Conservation (phyloP, 2,113 vertebrate genomes). For the Cheilinus undulatus region DNA sequence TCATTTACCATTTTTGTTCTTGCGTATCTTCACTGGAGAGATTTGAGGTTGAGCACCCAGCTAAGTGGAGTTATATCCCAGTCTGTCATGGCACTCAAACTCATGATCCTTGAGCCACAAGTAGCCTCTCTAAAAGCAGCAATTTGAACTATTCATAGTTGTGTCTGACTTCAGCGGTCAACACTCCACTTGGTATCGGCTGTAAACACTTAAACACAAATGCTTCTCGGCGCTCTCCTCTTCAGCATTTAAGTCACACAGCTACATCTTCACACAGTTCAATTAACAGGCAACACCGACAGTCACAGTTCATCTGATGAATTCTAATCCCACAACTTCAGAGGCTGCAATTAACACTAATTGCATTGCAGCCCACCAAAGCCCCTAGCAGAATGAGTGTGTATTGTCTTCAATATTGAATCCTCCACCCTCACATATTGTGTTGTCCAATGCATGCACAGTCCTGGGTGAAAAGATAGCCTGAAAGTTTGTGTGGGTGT, state of each 20-base stretch:
- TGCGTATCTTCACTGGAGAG: slow-evolving; percentile 9
- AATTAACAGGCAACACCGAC: slow-evolving; percentile 54
- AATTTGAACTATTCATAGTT: neutral
- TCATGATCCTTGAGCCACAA: slow-evolving; percentile 25
- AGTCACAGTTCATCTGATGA: slow-evolving; percentile 66
- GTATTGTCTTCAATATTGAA: slow-evolving; percentile 70
- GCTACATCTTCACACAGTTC: slow-evolving; percentile 34
- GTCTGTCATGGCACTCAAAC: slow-evolving; percentile 11
- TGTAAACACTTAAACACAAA: slow-evolving; percentile 16
- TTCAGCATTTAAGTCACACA: slow-evolving; percentile 58
- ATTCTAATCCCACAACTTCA: slow-evolving; percentile 70
- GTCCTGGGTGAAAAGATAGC: slow-evolving; percentile 52
- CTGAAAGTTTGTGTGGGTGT: slow-evolving; percentile 18
- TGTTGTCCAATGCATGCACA: slow-evolving; percentile 48
- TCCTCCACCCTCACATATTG: slow-evolving; percentile 49
- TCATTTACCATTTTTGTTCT: slow-evolving; percentile 31
- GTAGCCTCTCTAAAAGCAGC: slow-evolving; percentile 18
- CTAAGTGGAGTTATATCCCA: slow-evolving; percentile 12
- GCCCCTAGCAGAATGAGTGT: slow-evolving; percentile 59
- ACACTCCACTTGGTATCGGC: slow-evolving; percentile 8
- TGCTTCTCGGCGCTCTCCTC: slow-evolving; percentile 11
- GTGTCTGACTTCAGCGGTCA: slow-evolving; percentile 16
- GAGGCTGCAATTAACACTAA: slow-evolving; percentile 76
- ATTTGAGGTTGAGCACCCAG: neutral
- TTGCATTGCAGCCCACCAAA: slow-evolving; percentile 61